These are phyloP conservation scores for Eulemur mongoz DNA, from an alignment of 2,797 vertebrate species.

Conservation along the genomic window DNA sequence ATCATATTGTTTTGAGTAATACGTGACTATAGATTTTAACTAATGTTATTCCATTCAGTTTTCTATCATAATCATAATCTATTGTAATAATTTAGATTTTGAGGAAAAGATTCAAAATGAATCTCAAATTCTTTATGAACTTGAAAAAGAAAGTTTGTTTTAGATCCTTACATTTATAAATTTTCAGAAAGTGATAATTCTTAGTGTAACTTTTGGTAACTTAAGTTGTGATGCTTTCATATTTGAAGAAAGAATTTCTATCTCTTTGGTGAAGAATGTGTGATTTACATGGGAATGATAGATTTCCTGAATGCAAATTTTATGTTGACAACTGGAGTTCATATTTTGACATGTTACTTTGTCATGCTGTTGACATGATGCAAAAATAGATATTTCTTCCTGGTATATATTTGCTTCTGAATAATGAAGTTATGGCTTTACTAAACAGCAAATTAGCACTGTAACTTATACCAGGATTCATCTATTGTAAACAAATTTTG, in stretches of 20 bases:
- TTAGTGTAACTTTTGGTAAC: slow-evolving; percentile 5
- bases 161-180: slow-evolving; percentile 31
- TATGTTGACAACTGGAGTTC: neutral
- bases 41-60: neutral
- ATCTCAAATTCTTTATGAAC: slow-evolving; percentile 27
- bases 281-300: slow-evolving; percentile 43
- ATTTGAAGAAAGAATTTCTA: slow-evolving; percentile 27
- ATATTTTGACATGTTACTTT: neutral
- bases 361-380: neutral
- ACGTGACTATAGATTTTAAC: neutral
- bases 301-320: slow-evolving; percentile 19
- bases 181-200: slow-evolving; percentile 7
- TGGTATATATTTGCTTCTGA: slow-evolving; percentile 50
- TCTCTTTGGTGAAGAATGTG: slow-evolving; percentile 47
- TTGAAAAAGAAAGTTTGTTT: slow-evolving; percentile 31
- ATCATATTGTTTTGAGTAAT: neutral
- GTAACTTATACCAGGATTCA: neutral
- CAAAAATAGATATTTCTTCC: slow-evolving; percentile 18
- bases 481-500: slow-evolving; percentile 45
- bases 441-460: neutral
- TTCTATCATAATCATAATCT: neutral
- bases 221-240: neutral
- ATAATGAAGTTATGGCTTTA: slow-evolving; percentile 7
- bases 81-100: slow-evolving; percentile 33
- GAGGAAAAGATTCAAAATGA: slow-evolving; percentile 28